Evolutionary conservation across 2,797 vertebrate genomes (phyloP).

Genomic region (Cephalopachus bancanus): DNA sequence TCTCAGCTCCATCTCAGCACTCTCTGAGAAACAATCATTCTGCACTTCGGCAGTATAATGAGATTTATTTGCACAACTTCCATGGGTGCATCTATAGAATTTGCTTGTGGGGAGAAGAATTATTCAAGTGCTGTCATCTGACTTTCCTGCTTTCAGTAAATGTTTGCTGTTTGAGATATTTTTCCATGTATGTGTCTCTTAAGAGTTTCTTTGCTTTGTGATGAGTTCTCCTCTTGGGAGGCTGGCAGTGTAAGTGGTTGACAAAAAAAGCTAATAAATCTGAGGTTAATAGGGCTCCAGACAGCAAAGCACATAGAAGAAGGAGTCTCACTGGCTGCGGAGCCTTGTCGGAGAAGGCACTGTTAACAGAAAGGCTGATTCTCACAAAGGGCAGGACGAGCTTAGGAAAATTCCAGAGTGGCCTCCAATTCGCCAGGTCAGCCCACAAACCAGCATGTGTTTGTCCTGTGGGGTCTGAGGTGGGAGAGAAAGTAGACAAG

Average conservation of each 20-base stretch:
- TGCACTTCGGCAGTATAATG: conserved; percentile 68
- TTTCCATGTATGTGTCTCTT: conserved; percentile 80
- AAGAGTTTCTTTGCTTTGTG: conserved; percentile 83
- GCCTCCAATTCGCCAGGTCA: conserved; percentile 84
- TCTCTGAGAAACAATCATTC: conserved; percentile 76
- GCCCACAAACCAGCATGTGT: conserved; percentile 76
- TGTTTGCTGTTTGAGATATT: conserved; percentile 79
- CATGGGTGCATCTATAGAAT: conserved; percentile 70
- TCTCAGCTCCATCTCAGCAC: conserved; percentile 66
- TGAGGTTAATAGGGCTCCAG: conserved; percentile 89
- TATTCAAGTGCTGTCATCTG: conserved; percentile 71
- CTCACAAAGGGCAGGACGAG: conserved; percentile 83
- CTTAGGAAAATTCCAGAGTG: conserved; percentile 84
- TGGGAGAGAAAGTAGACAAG: neutral
- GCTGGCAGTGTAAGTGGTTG: conserved; percentile 87
- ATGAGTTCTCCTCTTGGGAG: conserved; percentile 87
- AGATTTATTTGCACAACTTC: conserved; percentile 79
- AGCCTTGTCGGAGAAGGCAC: conserved; percentile 83
- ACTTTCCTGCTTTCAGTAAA: conserved; percentile 77
- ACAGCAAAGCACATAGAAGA: conserved; percentile 86
- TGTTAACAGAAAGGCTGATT: conserved; percentile 87
- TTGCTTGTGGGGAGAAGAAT: conserved; percentile 70
- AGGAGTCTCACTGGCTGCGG: conserved; percentile 84
- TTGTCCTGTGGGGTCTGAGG: conserved; percentile 28
- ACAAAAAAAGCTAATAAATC: conserved; percentile 90